Evolutionary conservation across 2,113 vertebrate species (phyloP), one percentile per base, ranked within the genome.

Genomic region (Phalacrocorax aristotelis): DNA sequence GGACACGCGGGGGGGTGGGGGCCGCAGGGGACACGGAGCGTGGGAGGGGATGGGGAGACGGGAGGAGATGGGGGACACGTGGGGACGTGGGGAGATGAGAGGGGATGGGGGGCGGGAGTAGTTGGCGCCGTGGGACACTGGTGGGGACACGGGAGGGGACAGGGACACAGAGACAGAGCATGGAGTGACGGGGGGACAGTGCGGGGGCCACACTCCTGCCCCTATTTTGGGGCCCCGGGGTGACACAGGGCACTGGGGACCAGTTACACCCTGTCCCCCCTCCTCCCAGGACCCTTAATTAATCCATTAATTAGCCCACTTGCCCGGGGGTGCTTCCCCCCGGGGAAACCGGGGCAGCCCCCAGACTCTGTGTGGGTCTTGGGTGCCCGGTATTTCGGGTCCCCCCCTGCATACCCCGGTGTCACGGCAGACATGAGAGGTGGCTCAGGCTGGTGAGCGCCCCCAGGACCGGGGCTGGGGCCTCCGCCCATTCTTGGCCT

Each of bases 401-500:
- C 23, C 30, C 4, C 4, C 20, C 38, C 7, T 1, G 11, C 61
- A 21, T 30, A 1, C 30, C 48, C 44, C 1, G 14, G 5, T 29
- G 74, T n/a, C 88, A 5, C 18, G 0, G 29, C 29, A 2, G 51
- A 4, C n/a, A 2, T 9, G 1, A 42, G 62, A 22, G n/a, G 65
- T 14, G 70, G 2, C 51, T 64, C 4, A 5, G 26, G 44, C 22
- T 17, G 51, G 29, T 4, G 3, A 30, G 36, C 2, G 3, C 29
- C 15, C 15, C 1, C 2, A 25, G 62, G 22, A 25, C 4, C 0
- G 5, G 27, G 29, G 2, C 23, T 6, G 40, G 38, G 44, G 34
- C 5, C 55, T 21, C 6, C 0, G 9, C 19, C 51, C 3, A 2
- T 29, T 8, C 38, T 32, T 3, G 15, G 14, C 8, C 48, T 40